Evolutionary conservation across 2,113 vertebrate species (phyloP), one percentile per base, ranked within the genome.

Genomic region (Pica pica): DNA sequence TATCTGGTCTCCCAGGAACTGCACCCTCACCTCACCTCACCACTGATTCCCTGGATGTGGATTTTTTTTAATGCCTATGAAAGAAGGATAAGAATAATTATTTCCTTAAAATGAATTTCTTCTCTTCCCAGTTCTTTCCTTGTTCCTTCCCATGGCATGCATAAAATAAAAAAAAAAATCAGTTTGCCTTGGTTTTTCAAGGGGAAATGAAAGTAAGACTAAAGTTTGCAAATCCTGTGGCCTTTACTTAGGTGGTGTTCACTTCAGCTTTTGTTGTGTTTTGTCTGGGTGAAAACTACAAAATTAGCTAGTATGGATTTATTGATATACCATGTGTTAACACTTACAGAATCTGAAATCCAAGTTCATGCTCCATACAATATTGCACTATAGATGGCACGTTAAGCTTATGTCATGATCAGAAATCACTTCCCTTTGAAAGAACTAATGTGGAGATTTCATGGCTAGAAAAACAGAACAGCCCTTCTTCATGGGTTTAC

Each of bases 341-440:
- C 69, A 69, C 90, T 96, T 76, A 83, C n/a, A 93, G 83, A 84
- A 93, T 95, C 53, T 42, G 39, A 96, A 96, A 92, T 68, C 47
- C 35, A 95, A 76, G 27, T 87, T 94, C 85, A 57, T 94, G 39
- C 35, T 91, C 84, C 74, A 67, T 31, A 68, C 24, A 52, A 39
- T 68, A 44, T 78, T 96, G 93, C 65, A 86, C 59, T 92, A 93
- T 74, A 94, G 79, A 95, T 93, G 77, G 52, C 53, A 97, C 53
- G 53, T 97, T 94, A 95, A 92, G 65, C 65, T 93, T 95, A 49
- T 88, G 61, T 89, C 85, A 88, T 16, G 42, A 86, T 89, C 47
- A 93, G 82, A 97, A 97, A 87, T 37, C 0, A 11, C 82, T 96
- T 94, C 88, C 60, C n/a, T 94, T 95, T 94, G 77, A 96, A 96